phyloP scores from a whole-genome alignment of 2,888 invertebrate genomes.

The Zeuzera pyrina region DNA sequence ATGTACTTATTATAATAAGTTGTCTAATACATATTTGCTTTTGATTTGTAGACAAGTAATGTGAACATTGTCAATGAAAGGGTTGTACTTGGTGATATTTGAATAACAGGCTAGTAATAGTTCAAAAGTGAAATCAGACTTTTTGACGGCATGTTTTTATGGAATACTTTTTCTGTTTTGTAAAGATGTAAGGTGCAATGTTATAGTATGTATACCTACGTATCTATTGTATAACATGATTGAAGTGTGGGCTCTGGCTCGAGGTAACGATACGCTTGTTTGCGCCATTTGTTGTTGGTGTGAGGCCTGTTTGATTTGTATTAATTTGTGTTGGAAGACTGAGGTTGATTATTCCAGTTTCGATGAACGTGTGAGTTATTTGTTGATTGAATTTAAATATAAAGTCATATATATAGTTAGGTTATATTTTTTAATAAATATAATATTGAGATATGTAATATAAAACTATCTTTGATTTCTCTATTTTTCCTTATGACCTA shows the following conservation, averaged over 20 bases:
- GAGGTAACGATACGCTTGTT: constrained; percentile 31
- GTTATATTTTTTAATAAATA: constrained; percentile 74
- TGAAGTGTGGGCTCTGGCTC: constrained; percentile 20
- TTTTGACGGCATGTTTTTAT: constrained; percentile 48
- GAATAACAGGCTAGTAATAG: too few species aligned
- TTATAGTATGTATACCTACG: constrained; percentile 51
- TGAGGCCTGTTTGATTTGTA: constrained; percentile 48
- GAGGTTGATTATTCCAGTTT: constrained; percentile 71
- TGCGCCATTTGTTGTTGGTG: constrained; percentile 43
- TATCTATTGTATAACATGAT: constrained; percentile 13
- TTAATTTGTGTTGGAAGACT: constrained; percentile 69
- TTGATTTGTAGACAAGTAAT: constrained; percentile 21
- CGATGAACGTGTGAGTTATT: constrained; percentile 68
- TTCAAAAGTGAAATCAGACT: constrained; percentile 12
- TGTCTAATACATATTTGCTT: constrained; percentile 14
- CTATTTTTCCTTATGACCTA: too few species aligned
- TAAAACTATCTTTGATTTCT: constrained; percentile 40
- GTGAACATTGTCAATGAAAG: constrained; percentile 32
- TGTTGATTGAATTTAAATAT: constrained; percentile 72
- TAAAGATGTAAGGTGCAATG: constrained; percentile 66
- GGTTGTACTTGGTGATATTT: neutral
- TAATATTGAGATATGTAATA: constrained; percentile 73
- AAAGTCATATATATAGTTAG: constrained; percentile 73
- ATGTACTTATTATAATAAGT: neutral
- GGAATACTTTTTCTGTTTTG: constrained; percentile 49